Base-by-base conservation (phyloP, 2,113 vertebrate genomes). In the Seriola rivoliana region DNA sequence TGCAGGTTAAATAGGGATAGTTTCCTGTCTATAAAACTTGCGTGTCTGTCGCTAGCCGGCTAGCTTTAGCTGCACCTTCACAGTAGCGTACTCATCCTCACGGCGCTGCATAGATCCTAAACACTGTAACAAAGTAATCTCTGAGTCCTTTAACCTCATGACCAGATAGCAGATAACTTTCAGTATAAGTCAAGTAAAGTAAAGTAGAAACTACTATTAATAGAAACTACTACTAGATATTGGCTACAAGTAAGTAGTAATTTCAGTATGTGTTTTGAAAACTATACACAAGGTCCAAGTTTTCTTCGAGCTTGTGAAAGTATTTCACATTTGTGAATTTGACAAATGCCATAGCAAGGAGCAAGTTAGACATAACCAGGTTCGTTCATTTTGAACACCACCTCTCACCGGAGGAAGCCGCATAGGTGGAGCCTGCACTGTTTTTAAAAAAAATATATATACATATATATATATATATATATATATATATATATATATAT, bases 21-120 rank as follows among this genome's bases (percentile, higher is more conserved):
- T 90, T 93, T 87, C 86, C 88, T 90, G 85, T 65, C 80, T 63
- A 13, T 69, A 23, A 82, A 91, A 91, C 85, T 93, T 90, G 42
- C 82, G 34, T 60, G 70, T 86, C 48, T 81, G 75, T 80, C 66
- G 90, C 65, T 89, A 86, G 84, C 88, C 70, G 44, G 59, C 23
- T 90, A 93, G 90, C 92, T 62, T 83, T 87, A 89, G 90, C 87
- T 63, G 13, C 84, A 62, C 65, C 74, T 81, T 77, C 38, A 58
- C 65, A 65, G 54, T 68, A 67, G 29, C 78, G 64, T 81, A 42
- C 76, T 85, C 86, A 88, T 87, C 72, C 9, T 70, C 17, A 29
- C 21, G 7, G 40, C n/a, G n/a, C 38, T 32, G 12, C 11, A 17
- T 7, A 64, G 21, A 0, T 48, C 23, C 29, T 25, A 34, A 71